Conservation (phyloP, 2,113 vertebrate species). For the Pelodiscus sinensis region DNA sequence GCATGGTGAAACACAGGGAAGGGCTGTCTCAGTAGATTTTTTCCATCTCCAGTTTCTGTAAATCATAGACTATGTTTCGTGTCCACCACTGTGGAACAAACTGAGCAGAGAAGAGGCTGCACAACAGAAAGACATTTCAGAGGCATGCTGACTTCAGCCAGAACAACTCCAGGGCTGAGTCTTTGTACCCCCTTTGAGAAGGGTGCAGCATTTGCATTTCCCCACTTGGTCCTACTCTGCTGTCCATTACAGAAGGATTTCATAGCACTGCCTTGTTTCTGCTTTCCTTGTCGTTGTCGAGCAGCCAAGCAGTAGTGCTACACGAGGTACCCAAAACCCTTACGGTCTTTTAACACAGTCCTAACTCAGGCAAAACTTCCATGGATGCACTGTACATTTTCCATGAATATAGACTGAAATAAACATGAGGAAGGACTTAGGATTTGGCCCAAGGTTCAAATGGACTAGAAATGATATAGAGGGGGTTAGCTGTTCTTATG, state of each 20-base stretch:
- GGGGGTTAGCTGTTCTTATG: background rate
- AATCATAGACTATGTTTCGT: background rate
- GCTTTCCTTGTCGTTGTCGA: background rate
- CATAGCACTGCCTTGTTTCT: conserved; percentile 37
- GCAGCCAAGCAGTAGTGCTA: background rate
- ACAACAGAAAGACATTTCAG: background rate
- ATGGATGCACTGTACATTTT: background rate
- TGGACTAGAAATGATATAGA: background rate
- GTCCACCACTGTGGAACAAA: background rate
- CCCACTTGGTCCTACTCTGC: conserved; percentile 11
- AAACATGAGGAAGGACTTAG: background rate
- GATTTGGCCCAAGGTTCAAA: background rate
- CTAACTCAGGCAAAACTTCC: background rate
- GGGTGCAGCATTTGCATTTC: background rate
- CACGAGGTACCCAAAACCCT: background rate
- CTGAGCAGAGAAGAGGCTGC: background rate
- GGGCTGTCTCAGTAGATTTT: background rate
- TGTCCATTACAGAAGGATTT: conserved; percentile 4
- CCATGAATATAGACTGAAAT: background rate
- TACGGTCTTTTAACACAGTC: conserved; percentile 14
- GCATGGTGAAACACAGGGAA: background rate
- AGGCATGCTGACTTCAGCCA: background rate
- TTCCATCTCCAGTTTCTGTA: background rate
- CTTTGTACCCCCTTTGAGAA: background rate
- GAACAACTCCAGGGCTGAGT: background rate